Evolutionary conservation across 2,888 invertebrate genomes (phyloP).

Genomic region (Torymus aiolomorphi): DNA sequence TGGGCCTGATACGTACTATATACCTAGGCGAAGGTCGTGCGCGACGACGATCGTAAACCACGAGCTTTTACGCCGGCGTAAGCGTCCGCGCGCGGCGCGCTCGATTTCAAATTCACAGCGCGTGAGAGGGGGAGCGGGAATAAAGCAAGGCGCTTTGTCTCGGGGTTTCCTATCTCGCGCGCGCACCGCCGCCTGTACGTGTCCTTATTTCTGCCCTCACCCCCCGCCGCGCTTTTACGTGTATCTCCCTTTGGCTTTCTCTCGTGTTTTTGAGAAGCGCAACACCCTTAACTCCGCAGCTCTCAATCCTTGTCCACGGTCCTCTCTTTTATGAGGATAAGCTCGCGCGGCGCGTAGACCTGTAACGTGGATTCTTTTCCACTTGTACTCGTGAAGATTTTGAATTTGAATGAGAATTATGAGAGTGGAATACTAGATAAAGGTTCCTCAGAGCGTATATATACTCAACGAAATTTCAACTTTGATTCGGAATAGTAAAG

Average conservation of each 20-base stretch:
- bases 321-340: no score
- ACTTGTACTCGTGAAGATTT: no score
- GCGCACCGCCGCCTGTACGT: slow-evolving; percentile 14
- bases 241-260: background rate
- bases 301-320: no score
- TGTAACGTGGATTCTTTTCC: no score
- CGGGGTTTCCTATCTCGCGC: slow-evolving; percentile 19
- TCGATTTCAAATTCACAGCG: slow-evolving; percentile 46
- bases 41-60: slow-evolving; percentile 33
- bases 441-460: no score
- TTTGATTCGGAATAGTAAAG: no score
- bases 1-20: no score
- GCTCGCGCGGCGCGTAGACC: no score
- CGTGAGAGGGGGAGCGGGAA: background rate
- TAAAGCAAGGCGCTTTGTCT: slow-evolving; percentile 4
- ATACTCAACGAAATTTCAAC: no score
- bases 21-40: background rate
- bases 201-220: slow-evolving; percentile 21
- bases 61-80: slow-evolving; percentile 28
- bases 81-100: background rate
- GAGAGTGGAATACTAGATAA: no score
- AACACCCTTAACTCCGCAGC: no score
- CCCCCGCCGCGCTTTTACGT: background rate
- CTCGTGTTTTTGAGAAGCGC: background rate
- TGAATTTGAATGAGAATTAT: no score